A percentile compares a stretch with the other conserved stretches of the same genome.
phyloP scores from a whole-genome alignment of 2,113 vertebrate species.

The Maccullochella peelii region DNA sequence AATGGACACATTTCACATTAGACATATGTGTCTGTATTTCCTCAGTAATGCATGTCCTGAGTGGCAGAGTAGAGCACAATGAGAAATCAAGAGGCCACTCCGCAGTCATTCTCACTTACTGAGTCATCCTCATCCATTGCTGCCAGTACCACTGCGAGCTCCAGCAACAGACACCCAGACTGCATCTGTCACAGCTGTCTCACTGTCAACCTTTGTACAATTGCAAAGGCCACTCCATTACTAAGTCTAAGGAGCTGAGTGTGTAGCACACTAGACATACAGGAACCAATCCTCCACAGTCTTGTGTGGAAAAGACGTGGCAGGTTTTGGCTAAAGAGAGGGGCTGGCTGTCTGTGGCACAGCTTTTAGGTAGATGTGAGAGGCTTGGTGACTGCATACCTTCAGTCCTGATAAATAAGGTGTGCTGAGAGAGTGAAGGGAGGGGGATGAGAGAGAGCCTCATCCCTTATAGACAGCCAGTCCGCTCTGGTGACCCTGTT shows the following conservation, averaged over 20 bases:
- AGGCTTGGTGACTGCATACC: slow-evolving; percentile 23
- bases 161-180: slow-evolving; percentile 28
- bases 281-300: slow-evolving; percentile 15
- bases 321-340: slow-evolving; percentile 15
- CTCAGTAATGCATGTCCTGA: slow-evolving; percentile 30
- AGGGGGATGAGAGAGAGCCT: not conserved
- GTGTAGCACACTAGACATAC: slow-evolving; percentile 25
- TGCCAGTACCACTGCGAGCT: slow-evolving; percentile 47
- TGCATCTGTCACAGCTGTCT: slow-evolving; percentile 49
- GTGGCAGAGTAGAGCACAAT: slow-evolving; percentile 37
- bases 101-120: slow-evolving; percentile 28
- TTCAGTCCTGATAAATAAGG: slow-evolving; percentile 42
- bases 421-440: slow-evolving; percentile 8
- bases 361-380: slow-evolving; percentile 30
- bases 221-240: slow-evolving; percentile 46
- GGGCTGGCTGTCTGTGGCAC: slow-evolving; percentile 15
- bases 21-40: slow-evolving; percentile 28
- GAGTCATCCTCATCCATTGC: slow-evolving; percentile 30
- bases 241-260: slow-evolving; percentile 33
- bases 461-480: slow-evolving; percentile 31
- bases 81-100: slow-evolving; percentile 40
- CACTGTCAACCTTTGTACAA: slow-evolving; percentile 22
- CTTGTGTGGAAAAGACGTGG: not conserved
- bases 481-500: slow-evolving; percentile 37
- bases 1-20: slow-evolving; percentile 49